Evolutionary conservation across 2,113 vertebrate genomes (phyloP), one percentile per base, ranked within the genome.

Genomic region (Tylochromis polylepis): DNA sequence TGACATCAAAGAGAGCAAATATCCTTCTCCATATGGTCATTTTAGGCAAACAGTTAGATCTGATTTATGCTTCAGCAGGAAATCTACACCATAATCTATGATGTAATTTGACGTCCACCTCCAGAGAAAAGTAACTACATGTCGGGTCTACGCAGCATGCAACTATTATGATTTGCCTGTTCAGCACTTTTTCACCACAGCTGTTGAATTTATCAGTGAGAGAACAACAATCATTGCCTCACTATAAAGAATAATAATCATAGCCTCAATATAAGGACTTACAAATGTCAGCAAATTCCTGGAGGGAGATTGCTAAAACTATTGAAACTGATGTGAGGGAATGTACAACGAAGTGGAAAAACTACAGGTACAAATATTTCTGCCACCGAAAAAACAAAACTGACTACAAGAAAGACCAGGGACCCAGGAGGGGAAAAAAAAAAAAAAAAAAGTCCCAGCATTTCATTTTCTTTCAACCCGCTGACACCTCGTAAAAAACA

Each of bases 401-500:
- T 4, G 58, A 60, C 15, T 18, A 60, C 58, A 60, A 60, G 27
- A 11, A 60, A 60, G 27, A 60, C 27, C 0, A 1, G 27, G 27
- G 27, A 60, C 0, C 29, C 0, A 60, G 27, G 57, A 31, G 14
- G 57, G 24, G 2, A 16, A 1, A 56, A n/a, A n/a, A n/a, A n/a
- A n/a, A n/a, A n/a, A n/a, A n/a, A n/a, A n/a, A n/a, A 29, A 59
- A 59, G 27, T 59, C 57, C 15, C 9, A 18, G 29, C 0, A 0
- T 60, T 60, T 8, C 20, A 6, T 60, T 60, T 20, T 3, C 34
- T 34, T 34, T 59, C 57, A 59, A 0, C 27, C 14, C 0, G 3
- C 15, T 31, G 27, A 60, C 8, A 60, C 58, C 58, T 60, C 0
- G 29, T 60, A 6, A 60, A 34, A 59, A 62, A 34, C 16, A 60